Conservation (phyloP, 2,797 vertebrate genomes). For the Melopsittacus undulatus region DNA sequence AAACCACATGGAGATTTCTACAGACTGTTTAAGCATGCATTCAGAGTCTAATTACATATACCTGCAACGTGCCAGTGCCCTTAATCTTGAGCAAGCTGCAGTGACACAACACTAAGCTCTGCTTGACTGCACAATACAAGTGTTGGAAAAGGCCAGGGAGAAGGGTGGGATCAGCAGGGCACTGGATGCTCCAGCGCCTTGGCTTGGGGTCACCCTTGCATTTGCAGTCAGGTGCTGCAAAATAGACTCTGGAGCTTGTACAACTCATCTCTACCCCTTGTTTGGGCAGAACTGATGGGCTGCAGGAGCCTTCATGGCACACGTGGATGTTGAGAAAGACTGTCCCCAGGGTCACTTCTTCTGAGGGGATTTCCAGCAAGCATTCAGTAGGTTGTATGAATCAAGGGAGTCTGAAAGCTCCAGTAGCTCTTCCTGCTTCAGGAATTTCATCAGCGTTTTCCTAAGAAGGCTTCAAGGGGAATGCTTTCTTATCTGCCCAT, state of each 20-base stretch:
- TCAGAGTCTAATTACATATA: not conserved
- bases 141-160: not conserved
- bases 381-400: not conserved
- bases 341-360: not conserved
- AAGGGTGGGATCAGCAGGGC: not conserved
- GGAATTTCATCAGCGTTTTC: slow-evolving; percentile 38
- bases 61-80: not conserved
- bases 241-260: not conserved
- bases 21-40: not conserved
- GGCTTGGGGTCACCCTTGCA: not conserved
- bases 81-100: not conserved
- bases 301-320: not conserved
- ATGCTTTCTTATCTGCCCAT: slow-evolving; percentile 56
- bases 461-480: not conserved
- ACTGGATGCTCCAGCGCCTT: not conserved
- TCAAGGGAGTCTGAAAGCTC: not conserved
- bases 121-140: not conserved
- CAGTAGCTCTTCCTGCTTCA: slow-evolving; percentile 25
- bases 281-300: not conserved
- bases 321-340: not conserved
- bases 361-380: slow-evolving; percentile 28
- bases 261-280: not conserved
- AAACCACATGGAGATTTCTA: not conserved
- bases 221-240: not conserved
- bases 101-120: not conserved